A percentile compares a stretch with the other conserved stretches of the same genome.
Conservation (phyloP, 2,113 vertebrate genomes). For the Hippocampus barbouri region DNA sequence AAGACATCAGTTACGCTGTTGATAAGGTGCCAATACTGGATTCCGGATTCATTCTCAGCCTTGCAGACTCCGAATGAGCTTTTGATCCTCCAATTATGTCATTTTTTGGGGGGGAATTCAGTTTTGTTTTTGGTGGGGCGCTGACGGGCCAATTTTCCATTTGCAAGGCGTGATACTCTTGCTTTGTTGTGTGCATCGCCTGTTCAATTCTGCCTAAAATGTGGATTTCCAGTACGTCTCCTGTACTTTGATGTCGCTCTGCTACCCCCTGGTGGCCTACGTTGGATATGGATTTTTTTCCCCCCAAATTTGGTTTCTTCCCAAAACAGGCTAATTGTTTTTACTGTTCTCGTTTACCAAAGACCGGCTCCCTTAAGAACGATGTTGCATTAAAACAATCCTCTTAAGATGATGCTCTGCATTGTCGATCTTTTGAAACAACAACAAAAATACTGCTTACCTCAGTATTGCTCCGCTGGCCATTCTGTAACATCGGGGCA, state of each 20-base stretch:
- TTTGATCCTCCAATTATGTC: slow-evolving; percentile 29
- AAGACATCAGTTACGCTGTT: neutral
- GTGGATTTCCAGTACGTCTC: neutral
- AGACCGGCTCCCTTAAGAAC: slow-evolving; percentile 29
- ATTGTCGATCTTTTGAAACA: slow-evolving; percentile 12
- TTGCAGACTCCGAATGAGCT: slow-evolving; percentile 36
- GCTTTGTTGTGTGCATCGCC: slow-evolving; percentile 33
- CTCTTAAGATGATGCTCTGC: slow-evolving; percentile 16
- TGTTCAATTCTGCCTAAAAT: slow-evolving; percentile 14
- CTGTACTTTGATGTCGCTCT: slow-evolving; percentile 30
- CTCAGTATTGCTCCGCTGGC: slow-evolving; percentile 37
- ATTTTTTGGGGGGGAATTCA: neutral
- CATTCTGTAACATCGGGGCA: slow-evolving; percentile 21
- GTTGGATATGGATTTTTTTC: neutral
- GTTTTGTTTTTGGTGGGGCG: slow-evolving; percentile 6
- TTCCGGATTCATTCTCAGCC: neutral
- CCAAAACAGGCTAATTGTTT: slow-evolving; percentile 31
- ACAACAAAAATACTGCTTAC: slow-evolving; percentile 44
- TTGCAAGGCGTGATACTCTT: slow-evolving; percentile 23
- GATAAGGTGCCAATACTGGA: slow-evolving; percentile 59
- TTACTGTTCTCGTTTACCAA: slow-evolving; percentile 42
- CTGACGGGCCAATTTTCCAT: slow-evolving; percentile 4
- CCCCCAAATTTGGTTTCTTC: neutral
- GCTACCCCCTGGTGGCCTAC: slow-evolving; percentile 55
- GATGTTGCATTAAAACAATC: slow-evolving; percentile 17